Conservation (phyloP, 2,888 invertebrate species). For the Dryobotodes eremita region DNA sequence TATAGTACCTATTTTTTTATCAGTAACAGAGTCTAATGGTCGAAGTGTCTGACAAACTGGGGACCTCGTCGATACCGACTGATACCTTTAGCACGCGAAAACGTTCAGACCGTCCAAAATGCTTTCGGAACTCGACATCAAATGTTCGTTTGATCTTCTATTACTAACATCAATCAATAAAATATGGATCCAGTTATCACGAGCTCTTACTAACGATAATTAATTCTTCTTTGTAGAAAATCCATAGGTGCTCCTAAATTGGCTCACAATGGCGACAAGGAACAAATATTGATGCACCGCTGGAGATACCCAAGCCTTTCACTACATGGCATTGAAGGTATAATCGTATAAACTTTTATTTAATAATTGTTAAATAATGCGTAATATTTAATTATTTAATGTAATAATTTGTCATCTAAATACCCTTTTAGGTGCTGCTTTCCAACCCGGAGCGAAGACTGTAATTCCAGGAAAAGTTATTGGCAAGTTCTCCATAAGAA, state of each 20-base stretch:
- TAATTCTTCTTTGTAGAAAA: constrained; percentile 72
- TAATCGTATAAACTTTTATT: constrained; percentile 21
- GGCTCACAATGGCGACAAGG: constrained; percentile 95
- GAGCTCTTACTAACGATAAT: not conserved
- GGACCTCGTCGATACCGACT: not conserved
- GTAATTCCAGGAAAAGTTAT: constrained; percentile 98
- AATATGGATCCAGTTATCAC: not conserved
- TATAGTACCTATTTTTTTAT: not conserved
- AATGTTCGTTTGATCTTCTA: not conserved
- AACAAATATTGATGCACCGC: constrained; percentile 96
- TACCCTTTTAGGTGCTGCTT: constrained; percentile 92
- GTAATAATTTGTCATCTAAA: constrained; percentile 1
- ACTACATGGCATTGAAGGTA: constrained; percentile 98
- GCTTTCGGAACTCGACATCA: not conserved
- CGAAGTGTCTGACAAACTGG: not conserved
- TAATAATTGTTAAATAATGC: not conserved
- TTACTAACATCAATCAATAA: not conserved
- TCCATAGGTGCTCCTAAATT: constrained; percentile 93
- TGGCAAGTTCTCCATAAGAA: constrained; percentile 99
- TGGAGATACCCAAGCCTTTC: constrained; percentile 99
- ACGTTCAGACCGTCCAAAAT: not conserved
- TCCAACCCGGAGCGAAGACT: constrained; percentile 98
- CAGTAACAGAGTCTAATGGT: not conserved
- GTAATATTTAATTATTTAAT: constrained; percentile 1
- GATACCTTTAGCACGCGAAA: not conserved